Percentiles rank a stretch among this genome's conserved stretches.
Conservation (phyloP, 2,888 invertebrate genomes). For the Drosophila neutralis region DNA sequence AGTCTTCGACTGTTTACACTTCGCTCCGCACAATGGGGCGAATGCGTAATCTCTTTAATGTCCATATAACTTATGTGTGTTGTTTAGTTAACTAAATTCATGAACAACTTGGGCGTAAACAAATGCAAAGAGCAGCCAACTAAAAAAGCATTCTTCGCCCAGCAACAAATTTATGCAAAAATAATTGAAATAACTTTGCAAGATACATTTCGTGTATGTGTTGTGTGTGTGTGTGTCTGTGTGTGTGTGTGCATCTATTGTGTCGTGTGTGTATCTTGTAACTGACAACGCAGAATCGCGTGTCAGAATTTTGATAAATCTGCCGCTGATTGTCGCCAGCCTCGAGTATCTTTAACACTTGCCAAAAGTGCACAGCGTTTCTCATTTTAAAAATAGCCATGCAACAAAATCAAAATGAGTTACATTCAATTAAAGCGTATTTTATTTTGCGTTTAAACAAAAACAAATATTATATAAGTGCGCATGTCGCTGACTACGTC, state of each 20-base stretch:
- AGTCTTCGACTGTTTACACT: constrained; percentile 53
- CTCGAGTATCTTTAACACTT: constrained; percentile 45
- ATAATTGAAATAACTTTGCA: constrained; percentile 71
- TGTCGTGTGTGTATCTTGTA: neutral
- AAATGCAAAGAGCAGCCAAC: constrained; percentile 33
- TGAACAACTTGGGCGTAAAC: constrained; percentile 61
- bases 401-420: constrained; percentile 37
- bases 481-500: constrained; percentile 29
- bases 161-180: constrained; percentile 52
- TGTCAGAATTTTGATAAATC: constrained; percentile 76
- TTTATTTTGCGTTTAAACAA: constrained; percentile 65
- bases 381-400: constrained; percentile 62
- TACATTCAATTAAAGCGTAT: constrained; percentile 74
- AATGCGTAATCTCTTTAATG: constrained; percentile 62
- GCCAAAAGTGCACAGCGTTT: constrained; percentile 55
- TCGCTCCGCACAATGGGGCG: constrained; percentile 48
- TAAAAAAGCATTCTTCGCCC: constrained; percentile 40
- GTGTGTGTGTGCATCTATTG: constrained; percentile 18
- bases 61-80: constrained; percentile 46
- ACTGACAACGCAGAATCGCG: constrained; percentile 50
- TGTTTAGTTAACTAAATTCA: constrained; percentile 66
- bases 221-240: constrained; percentile 4
- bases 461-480: constrained; percentile 47
- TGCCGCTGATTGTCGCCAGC: constrained; percentile 60
- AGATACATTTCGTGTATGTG: constrained; percentile 36